A percentile compares a stretch with the other conserved stretches of the same genome.
Evolutionary conservation across 2,888 invertebrate genomes (phyloP).

Genomic region (Cryptus viduatorius): DNA sequence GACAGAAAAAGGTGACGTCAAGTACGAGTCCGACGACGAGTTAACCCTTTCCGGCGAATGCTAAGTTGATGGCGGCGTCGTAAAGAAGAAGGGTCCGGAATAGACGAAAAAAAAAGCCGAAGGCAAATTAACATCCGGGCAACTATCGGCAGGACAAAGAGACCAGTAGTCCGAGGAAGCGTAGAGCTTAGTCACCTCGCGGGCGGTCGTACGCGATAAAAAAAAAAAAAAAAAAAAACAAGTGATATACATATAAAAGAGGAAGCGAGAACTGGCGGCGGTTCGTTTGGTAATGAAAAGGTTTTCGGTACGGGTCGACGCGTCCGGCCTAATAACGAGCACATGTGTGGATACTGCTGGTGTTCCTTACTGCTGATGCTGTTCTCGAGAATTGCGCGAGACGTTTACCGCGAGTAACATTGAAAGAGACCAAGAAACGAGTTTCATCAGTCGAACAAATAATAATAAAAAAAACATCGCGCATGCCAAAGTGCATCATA

Average conservation of each 20-base stretch:
- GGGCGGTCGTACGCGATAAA: slow-evolving; percentile 60
- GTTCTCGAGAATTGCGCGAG: slow-evolving; percentile 27
- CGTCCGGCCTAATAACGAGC: slow-evolving; percentile 66
- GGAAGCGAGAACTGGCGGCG: slow-evolving; percentile 67
- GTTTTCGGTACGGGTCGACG: slow-evolving; percentile 65
- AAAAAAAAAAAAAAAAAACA: slow-evolving; percentile 57
- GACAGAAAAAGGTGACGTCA: slow-evolving; percentile 54
- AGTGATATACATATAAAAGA: slow-evolving; percentile 53
- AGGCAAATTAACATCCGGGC: slow-evolving; percentile 63
- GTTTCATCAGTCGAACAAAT: slow-evolving; percentile 7
- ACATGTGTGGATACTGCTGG: slow-evolving; percentile 60
- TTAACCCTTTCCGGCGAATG: slow-evolving; percentile 47
- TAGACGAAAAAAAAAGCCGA: slow-evolving; percentile 6
- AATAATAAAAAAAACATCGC: slow-evolving; percentile 32
- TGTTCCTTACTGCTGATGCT: slow-evolving; percentile 26
- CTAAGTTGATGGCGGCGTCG: slow-evolving; percentile 36
- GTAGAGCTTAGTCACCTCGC: slow-evolving; percentile 35
- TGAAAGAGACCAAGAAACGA: slow-evolving; percentile 16
- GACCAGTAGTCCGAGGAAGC: slow-evolving; percentile 25
- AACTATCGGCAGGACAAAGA: slow-evolving; percentile 52
- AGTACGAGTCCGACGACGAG: slow-evolving; percentile 22
- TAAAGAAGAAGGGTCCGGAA: slow-evolving; percentile 43
- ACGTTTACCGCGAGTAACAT: not conserved
- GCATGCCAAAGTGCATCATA: not conserved
- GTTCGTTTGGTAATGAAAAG: slow-evolving; percentile 74